Evolutionary conservation across 2,888 invertebrate genomes (phyloP).

Genomic region (Thecophora atra): DNA sequence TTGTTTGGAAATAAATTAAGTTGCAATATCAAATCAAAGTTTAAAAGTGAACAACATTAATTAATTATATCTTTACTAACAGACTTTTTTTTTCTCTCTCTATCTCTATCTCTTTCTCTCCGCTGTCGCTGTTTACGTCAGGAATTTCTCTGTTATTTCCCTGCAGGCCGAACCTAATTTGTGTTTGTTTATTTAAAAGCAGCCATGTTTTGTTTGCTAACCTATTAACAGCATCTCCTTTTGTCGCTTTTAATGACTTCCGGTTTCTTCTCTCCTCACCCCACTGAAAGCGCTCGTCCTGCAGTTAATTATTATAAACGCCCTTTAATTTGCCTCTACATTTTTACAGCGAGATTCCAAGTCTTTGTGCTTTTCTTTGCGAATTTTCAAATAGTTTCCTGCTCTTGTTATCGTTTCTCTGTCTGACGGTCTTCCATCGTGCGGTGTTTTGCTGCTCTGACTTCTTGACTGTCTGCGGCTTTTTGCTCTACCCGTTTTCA

Average conservation of each 20-base stretch:
- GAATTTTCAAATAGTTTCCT: not conserved
- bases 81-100: not conserved
- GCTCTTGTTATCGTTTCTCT: not conserved
- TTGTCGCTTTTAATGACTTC: not conserved
- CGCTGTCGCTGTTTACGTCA: not conserved
- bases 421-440: not conserved
- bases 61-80: too few species aligned
- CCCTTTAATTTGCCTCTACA: conserved; percentile 9
- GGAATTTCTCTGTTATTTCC: not conserved
- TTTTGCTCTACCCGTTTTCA: conserved; percentile 14
- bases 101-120: not conserved
- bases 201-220: not conserved
- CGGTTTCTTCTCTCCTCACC: not conserved
- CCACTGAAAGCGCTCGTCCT: not conserved
- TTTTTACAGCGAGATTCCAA: not conserved
- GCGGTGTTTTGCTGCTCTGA: not conserved
- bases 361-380: conserved; percentile 8
- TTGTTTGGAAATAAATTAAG: too few species aligned
- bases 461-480: conserved; percentile 5
- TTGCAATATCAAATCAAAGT: too few species aligned
- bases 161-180: not conserved
- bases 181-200: too few species aligned
- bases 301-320: not conserved
- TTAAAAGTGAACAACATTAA: too few species aligned
- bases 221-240: conserved; percentile 2